Percentiles rank a stretch among this genome's conserved stretches.
Evolutionary conservation across 1,140 invertebrate species (phyloP).

Genomic region (Papilio aristodemus): DNA sequence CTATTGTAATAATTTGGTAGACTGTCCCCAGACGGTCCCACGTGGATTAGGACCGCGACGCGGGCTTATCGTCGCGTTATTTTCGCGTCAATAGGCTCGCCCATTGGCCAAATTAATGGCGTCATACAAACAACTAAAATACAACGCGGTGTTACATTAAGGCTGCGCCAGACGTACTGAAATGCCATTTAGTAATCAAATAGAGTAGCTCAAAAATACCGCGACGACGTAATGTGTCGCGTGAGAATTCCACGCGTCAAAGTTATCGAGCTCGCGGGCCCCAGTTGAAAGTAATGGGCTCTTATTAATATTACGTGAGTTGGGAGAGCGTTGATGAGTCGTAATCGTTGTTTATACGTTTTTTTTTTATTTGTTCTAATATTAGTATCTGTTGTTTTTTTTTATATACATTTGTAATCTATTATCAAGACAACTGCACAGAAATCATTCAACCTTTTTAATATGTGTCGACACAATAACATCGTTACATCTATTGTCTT

Average conservation of each 20-base stretch:
- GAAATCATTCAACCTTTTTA: no score
- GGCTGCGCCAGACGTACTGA: conserved; percentile 4
- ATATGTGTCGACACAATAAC: no score
- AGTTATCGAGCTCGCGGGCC: conserved; percentile 2
- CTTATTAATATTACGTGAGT: conserved; percentile 13
- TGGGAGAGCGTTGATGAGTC: background rate
- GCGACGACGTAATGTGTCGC: conserved; percentile 27
- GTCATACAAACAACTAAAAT: conserved; percentile 8
- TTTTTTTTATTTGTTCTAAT: background rate
- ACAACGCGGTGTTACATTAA: conserved; percentile 1
- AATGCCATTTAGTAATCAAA: conserved; percentile 26
- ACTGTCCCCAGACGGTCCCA: background rate
- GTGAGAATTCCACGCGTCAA: conserved; percentile 3
- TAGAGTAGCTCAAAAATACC: conserved; percentile 26
- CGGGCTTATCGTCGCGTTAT: conserved; percentile 4
- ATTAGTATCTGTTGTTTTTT: no score
- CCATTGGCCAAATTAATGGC: conserved; percentile 30
- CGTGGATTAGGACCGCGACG: conserved; percentile 2
- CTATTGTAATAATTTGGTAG: background rate
- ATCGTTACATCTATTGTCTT: no score
- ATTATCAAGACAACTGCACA: no score
- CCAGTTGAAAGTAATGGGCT: background rate
- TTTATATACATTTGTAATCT: no score
- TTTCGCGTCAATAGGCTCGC: conserved; percentile 2
- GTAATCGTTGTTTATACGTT: background rate